These are phyloP conservation scores for Corbicula japonica DNA, from an alignment of 2,888 invertebrate genomes.

Conservation along the genomic window DNA sequence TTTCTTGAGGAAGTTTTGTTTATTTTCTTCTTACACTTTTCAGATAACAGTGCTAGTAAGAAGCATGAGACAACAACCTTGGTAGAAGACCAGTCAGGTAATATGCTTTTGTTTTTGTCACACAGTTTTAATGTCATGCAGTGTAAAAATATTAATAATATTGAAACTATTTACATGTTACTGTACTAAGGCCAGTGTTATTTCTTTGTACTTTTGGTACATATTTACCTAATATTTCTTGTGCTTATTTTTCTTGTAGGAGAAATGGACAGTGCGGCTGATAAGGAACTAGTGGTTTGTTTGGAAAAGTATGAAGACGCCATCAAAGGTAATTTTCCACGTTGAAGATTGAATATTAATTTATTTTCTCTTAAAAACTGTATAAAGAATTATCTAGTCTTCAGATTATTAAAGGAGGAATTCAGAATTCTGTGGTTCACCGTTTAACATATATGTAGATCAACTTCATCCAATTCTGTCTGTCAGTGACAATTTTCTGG, in stretches of 20 bases:
- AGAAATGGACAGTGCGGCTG: slow-evolving; percentile 29
- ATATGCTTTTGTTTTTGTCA: no score
- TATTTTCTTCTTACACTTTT: no score
- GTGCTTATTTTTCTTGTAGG: slow-evolving; percentile 12
- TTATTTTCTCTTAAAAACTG: slow-evolving; percentile 6
- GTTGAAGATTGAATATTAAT: slow-evolving; percentile 7
- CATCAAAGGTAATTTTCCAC: slow-evolving; percentile 18
- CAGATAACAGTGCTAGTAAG: no score
- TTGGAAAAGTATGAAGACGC: slow-evolving; percentile 19
- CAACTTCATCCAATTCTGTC: neutral
- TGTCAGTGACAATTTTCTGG: neutral
- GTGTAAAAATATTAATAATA: no score
- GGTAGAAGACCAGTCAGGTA: no score
- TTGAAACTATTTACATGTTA: no score
- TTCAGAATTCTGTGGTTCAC: neutral
- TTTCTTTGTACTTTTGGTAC: slow-evolving; percentile 22
- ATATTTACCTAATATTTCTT: neutral
- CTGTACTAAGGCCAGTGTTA: slow-evolving; percentile 21
- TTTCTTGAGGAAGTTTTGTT: no score
- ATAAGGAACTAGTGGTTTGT: slow-evolving; percentile 28
- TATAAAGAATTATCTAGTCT: slow-evolving; percentile 6
- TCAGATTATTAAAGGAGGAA: slow-evolving; percentile 2
- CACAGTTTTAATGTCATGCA: no score
- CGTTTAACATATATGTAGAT: slow-evolving; percentile 3
- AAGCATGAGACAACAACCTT: no score